These are phyloP conservation scores for Myathropa florea DNA, from an alignment of 2,888 invertebrate genomes.

Conservation along the genomic window DNA sequence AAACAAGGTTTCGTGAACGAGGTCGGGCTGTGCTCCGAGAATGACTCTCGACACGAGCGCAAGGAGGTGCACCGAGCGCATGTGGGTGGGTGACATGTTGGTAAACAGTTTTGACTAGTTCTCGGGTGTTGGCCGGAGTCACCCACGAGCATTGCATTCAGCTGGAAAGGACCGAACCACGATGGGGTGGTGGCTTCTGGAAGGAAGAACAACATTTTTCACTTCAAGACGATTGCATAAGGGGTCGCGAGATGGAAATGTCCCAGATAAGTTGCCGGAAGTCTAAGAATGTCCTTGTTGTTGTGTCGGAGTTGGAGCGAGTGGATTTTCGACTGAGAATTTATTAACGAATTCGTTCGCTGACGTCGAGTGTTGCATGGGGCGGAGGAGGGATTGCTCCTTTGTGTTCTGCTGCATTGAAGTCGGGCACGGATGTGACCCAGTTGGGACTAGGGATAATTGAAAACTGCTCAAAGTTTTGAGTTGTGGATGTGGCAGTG, in stretches of 20 bases:
- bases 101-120: slow-evolving; percentile 31
- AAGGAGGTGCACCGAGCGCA: neutral
- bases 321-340: neutral
- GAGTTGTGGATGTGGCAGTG: neutral
- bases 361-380: neutral
- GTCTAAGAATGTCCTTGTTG: neutral
- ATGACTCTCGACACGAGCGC: neutral
- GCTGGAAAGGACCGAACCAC: neutral
- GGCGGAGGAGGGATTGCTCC: neutral
- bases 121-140: slow-evolving; percentile 13
- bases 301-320: no score
- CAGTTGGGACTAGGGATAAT: neutral
- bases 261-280: neutral
- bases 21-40: slow-evolving; percentile 36
- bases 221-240: neutral
- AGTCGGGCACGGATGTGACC: neutral
- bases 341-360: neutral
- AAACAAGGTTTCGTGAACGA: slow-evolving; percentile 49
- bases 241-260: neutral
- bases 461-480: neutral
- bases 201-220: neutral
- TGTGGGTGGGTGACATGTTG: slow-evolving; percentile 55
- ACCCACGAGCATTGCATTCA: slow-evolving; percentile 17
- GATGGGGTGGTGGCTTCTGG: neutral
- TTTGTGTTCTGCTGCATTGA: neutral